Evolutionary conservation across 1,140 invertebrate genomes (phyloP), one percentile per base, ranked within the genome.

Genomic region (Limonius californicus): DNA sequence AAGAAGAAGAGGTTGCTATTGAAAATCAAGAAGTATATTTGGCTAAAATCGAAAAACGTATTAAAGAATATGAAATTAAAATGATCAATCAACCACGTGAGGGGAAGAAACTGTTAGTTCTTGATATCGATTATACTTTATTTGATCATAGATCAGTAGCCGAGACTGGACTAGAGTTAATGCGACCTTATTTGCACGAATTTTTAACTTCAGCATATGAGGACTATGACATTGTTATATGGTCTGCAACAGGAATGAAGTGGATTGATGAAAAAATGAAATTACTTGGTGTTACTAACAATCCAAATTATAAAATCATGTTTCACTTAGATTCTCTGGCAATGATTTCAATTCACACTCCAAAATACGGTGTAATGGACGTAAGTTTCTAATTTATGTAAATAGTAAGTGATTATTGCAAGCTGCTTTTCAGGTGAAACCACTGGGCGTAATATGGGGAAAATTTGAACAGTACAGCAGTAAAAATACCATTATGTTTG

Each of bases 231-330:
- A 92, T 93, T 68, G 90, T 91, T 0, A 93, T 92, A 65, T 92
- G 91, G 95, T 97, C 96, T 32, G 96, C 96, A 0, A 99, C 96
- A 0, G 91, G 89, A 64, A 98, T 98, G 95, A 96, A 94, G 70
- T 98, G 95, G 94, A 97, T 99, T 53, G 91, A 97, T 70, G 92
- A 96, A 68, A 99, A 99, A 79, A 97, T 99, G 95, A 89, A 90
- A 57, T 77, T 97, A 18, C 79, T 98, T 0, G 94, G 94, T 0
- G 94, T 98, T 0, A 80, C 86, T 0, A 84, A 78, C 20, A 87
- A 97, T 80, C 81, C 87, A 3, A 85, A 88, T 62, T 99, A 98
- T 74, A 98, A 96, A 79, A 91, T 99, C 64, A 86, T 90, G 66
- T 98, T 97, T 77, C 90, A 94, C 76, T 76, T 98, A 35, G 95